phyloP scores from a whole-genome alignment of 2,113 vertebrate genomes.

The Typhlomys cinereus region DNA sequence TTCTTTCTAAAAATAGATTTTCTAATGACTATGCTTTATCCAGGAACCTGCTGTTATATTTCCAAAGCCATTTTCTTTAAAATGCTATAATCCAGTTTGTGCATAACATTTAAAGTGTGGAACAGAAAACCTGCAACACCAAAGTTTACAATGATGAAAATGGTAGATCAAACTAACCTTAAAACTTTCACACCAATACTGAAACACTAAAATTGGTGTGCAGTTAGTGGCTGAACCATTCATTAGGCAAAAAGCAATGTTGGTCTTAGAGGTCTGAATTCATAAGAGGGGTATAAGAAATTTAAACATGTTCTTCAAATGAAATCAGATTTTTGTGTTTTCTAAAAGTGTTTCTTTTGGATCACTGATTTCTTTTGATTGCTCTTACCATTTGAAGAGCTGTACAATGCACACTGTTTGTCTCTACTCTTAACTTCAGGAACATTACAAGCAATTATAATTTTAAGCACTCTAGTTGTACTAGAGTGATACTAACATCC shows the following conservation, averaged over 20 bases:
- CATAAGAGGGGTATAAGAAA: background rate
- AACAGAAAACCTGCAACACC: background rate
- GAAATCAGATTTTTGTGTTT: constrained; percentile 19
- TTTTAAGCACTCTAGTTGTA: background rate
- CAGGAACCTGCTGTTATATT: constrained; percentile 58
- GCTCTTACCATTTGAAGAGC: background rate
- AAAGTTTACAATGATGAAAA: constrained; percentile 39
- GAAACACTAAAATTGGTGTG: background rate
- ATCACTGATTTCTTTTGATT: background rate
- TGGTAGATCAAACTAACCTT: constrained; percentile 39
- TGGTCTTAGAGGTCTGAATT: background rate
- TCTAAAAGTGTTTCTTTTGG: background rate
- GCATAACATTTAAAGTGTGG: constrained; percentile 53
- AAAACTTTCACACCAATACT: background rate
- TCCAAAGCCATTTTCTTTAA: constrained; percentile 58
- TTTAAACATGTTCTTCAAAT: constrained; percentile 38
- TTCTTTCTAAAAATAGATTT: constrained; percentile 65
- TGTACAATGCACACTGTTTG: background rate
- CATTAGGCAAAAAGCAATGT: background rate
- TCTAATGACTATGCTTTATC: constrained; percentile 53
- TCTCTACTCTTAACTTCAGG: background rate
- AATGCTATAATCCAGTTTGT: constrained; percentile 68
- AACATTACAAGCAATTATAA: background rate
- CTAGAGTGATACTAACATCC: background rate
- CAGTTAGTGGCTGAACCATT: background rate